A percentile compares a stretch with the other conserved stretches of the same genome.
Evolutionary conservation across 2,113 vertebrate species (phyloP).

Genomic region (Lasiurus cinereus): DNA sequence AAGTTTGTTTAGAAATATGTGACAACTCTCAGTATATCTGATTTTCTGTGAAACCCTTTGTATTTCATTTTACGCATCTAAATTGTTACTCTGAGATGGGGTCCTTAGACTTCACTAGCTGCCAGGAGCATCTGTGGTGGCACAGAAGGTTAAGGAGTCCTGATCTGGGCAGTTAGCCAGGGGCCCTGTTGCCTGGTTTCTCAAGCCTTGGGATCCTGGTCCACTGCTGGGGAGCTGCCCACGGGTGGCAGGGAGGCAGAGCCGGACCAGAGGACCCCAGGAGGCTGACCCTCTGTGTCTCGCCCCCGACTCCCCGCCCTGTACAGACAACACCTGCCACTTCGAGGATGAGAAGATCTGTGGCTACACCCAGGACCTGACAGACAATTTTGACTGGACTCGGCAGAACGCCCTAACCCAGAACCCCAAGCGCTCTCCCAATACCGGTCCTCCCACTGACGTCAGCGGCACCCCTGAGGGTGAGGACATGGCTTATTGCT

Average conservation of each 20-base stretch:
- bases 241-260: not conserved
- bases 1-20: constrained; percentile 39
- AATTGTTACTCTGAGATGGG: not conserved
- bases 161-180: not conserved
- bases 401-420: constrained; percentile 96
- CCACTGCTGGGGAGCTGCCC: not conserved
- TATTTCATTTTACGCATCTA: constrained; percentile 6
- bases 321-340: constrained; percentile 93
- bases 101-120: not conserved
- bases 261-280: not conserved
- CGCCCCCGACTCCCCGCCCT: not conserved
- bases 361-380: constrained; percentile 96
- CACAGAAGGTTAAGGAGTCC: not conserved
- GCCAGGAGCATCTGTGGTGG: not conserved
- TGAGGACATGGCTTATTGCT: constrained; percentile 71
- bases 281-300: not conserved
- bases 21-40: constrained; percentile 62
- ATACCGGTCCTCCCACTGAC: constrained; percentile 96
- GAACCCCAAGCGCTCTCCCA: constrained; percentile 96
- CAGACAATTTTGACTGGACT: constrained; percentile 97
- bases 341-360: constrained; percentile 97
- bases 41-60: constrained; percentile 60
- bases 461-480: constrained; percentile 96
- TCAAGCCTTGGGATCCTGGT: not conserved
- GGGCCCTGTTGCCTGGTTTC: not conserved